Evolutionary conservation across 1,140 invertebrate genomes (phyloP).

Genomic region (Pseudoatta argentina): DNA sequence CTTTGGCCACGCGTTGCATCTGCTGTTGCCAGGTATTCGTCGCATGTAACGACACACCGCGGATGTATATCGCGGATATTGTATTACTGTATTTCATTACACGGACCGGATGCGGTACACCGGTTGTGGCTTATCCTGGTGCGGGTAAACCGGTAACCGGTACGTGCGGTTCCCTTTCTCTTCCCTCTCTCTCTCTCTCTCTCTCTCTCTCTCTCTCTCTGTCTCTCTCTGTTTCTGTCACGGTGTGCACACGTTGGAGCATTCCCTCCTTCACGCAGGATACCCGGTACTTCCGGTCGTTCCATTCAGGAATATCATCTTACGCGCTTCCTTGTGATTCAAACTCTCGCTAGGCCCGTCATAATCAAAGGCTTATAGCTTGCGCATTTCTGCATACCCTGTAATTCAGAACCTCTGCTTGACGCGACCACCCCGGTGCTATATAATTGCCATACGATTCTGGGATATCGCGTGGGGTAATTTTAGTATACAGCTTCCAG

Average conservation of each 20-base stretch:
- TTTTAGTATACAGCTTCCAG: conserved; percentile 1
- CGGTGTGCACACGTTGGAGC: not conserved
- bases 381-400: not conserved
- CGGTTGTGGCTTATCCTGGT: conserved; percentile 64
- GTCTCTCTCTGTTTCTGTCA: not conserved
- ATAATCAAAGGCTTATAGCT: conserved; percentile 72
- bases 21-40: conserved; percentile 19
- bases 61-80: conserved; percentile 79
- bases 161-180: not conserved
- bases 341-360: conserved; percentile 63
- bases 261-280: conserved; percentile 66
- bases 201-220: not conserved
- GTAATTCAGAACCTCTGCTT: conserved; percentile 52
- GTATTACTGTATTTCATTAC: conserved; percentile 83
- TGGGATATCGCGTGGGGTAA: not conserved
- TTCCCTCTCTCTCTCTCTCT: not conserved
- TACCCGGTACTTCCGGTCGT: conserved; percentile 69
- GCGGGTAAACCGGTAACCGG: conserved; percentile 34
- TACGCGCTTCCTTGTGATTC: conserved; percentile 74
- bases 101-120: conserved; percentile 69
- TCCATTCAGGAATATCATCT: conserved; percentile 75
- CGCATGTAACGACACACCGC: conserved; percentile 74
- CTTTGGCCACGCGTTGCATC: conserved; percentile 46
- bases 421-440: conserved; percentile 60
- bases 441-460: conserved; percentile 42